Conservation (phyloP, 1,140 invertebrate genomes). For the Cryptotermes secundus region DNA sequence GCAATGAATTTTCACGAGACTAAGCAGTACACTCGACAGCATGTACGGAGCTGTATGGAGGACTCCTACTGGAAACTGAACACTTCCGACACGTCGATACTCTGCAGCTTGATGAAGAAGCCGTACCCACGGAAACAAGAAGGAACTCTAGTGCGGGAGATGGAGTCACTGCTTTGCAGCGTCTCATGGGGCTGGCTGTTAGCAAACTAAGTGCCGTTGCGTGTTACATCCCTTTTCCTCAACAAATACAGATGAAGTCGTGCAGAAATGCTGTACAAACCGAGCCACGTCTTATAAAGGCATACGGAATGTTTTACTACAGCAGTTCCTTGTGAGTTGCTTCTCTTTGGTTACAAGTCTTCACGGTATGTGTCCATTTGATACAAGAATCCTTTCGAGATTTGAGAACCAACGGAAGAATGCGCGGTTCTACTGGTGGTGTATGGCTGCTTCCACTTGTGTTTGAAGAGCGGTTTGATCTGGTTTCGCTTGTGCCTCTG, state of each 20-base stretch:
- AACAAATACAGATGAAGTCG: background rate
- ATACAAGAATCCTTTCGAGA: background rate
- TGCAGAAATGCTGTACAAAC: background rate
- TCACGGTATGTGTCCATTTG: background rate
- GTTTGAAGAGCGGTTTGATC: background rate
- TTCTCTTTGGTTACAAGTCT: background rate
- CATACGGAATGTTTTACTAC: background rate
- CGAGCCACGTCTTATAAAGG: background rate
- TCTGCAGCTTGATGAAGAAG: no score
- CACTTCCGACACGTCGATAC: no score
- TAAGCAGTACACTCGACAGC: no score
- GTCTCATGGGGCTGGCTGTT: no score
- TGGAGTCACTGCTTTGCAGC: no score
- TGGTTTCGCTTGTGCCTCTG: background rate
- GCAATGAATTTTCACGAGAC: no score
- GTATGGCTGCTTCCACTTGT: background rate
- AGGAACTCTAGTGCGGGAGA: no score
- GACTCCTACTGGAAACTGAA: no score
- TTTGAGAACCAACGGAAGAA: background rate
- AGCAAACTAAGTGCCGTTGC: background rate
- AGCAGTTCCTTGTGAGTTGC: background rate
- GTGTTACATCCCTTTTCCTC: background rate
- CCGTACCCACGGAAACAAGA: no score
- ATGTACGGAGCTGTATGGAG: no score
- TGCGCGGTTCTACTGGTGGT: background rate